Conservation (phyloP, 2,113 vertebrate species). For the Microcebus lehilahytsara region DNA sequence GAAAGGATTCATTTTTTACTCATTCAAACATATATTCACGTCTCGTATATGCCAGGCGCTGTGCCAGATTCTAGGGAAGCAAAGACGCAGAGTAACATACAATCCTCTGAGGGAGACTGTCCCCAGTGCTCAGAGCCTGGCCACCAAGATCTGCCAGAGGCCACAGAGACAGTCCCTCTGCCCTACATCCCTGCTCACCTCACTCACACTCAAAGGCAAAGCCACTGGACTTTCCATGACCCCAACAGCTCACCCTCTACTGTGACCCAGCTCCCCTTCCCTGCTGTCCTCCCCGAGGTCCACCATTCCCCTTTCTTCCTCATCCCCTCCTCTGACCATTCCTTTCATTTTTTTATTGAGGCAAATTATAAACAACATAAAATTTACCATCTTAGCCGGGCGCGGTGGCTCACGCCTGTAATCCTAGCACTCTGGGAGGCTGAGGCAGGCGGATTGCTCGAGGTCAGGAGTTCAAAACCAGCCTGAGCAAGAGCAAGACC, state of each 20-base stretch:
- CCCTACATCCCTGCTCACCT: background rate
- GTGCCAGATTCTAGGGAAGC: background rate
- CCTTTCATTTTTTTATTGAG: background rate
- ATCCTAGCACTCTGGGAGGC: too few relatives aligned
- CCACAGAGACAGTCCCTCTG: background rate
- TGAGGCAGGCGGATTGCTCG: too few relatives aligned
- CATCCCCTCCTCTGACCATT: background rate
- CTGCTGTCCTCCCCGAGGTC: background rate
- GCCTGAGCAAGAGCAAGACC: too few relatives aligned
- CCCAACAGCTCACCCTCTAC: background rate
- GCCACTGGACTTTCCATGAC: background rate
- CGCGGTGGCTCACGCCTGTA: too few relatives aligned
- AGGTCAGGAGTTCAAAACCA: too few relatives aligned
- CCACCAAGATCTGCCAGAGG: accelerated
- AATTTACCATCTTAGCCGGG: background rate
- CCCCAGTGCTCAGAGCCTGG: background rate
- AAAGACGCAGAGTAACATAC: background rate
- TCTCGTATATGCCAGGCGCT: background rate
- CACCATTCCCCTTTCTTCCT: background rate
- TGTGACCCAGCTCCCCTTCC: background rate
- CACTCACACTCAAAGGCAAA: background rate
- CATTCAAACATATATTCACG: background rate
- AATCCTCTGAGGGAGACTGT: background rate
- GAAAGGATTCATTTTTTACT: background rate
- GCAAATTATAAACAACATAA: background rate